phyloP scores from a whole-genome alignment of 2,888 invertebrate species.

The Kryphioiulus occultus region DNA sequence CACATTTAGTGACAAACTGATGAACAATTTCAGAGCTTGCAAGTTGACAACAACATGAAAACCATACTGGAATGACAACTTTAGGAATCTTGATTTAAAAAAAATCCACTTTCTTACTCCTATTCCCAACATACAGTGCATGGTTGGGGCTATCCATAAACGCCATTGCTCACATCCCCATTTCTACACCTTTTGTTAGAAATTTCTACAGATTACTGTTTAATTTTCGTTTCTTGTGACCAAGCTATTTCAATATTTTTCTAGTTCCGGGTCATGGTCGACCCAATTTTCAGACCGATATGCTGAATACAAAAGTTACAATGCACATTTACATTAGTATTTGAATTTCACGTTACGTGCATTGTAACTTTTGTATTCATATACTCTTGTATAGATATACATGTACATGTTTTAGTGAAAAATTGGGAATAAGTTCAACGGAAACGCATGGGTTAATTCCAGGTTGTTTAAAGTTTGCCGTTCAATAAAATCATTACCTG shows the following conservation, averaged over 20 bases:
- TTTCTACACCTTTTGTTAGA: neutral
- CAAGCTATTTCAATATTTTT: neutral
- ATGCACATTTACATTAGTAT: neutral
- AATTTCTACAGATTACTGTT: neutral
- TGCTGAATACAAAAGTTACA: neutral
- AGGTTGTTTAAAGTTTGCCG: neutral
- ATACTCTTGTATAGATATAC: neutral
- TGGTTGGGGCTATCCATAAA: neutral
- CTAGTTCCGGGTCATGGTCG: constrained; percentile 28
- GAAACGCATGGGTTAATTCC: neutral
- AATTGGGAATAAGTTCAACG: neutral
- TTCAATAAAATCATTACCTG: neutral
- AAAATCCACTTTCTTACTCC: neutral
- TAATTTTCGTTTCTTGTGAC: neutral
- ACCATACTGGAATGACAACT: neutral
- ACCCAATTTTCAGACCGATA: neutral
- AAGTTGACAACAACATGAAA: neutral
- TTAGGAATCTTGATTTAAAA: neutral
- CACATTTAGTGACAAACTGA: neutral
- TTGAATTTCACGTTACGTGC: neutral
- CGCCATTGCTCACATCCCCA: neutral
- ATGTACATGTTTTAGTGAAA: neutral
- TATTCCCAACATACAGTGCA: neutral
- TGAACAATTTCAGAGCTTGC: neutral
- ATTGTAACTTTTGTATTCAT: too few species aligned